Base-by-base conservation (phyloP, 2,888 invertebrate genomes). In the Dasysyrphus albostriatus region DNA sequence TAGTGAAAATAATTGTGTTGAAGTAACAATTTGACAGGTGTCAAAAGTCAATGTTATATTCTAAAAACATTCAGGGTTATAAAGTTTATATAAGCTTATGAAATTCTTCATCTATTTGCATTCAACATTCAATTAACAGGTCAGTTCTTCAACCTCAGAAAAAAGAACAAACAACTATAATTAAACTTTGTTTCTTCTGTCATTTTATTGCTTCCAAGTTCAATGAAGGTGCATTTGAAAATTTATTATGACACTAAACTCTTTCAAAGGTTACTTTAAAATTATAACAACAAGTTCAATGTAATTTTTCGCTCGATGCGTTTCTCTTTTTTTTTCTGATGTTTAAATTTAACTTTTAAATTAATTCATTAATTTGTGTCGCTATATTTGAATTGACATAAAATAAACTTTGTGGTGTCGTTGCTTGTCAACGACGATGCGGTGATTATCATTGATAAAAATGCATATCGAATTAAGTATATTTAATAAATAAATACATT, bases 241-340 rank as follows among this genome's bases (percentile, higher is more conserved):
- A 49, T 51, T 39, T 29, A 19, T 49, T 29, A 70, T 54, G 29
- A 61, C 70, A 70, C 19, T 2, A 24, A 24, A 24, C 12, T 39
- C 39, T 34, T 42, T 3, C n/a, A 49, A 54, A 37, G 24, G 58
- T 37, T 49, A 19, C 8, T 77, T 51, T n/a, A n/a, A 24, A 51
- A 54, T n/a, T 70, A 70, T 70, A 70, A 69, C 47, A 61, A 44
- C 51, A 70, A 72, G 70, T 72, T 78, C 54, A 78, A 63, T 77
- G 76, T 67, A 67, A 67, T 61, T 67, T 67, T 37, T 7, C 47
- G 24, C 56, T 65, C 14, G 12, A 37, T 58, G 37, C 70, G 67
- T 58, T 54, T 78, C 44, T 72, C 61, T 72, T 24, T 59, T 72
- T n/a, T 59, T 63, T 54, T 37, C 51, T 47, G 5, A 5, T 24